Conservation (phyloP, 2,888 invertebrate genomes). For the Parnassius mnemosyne region DNA sequence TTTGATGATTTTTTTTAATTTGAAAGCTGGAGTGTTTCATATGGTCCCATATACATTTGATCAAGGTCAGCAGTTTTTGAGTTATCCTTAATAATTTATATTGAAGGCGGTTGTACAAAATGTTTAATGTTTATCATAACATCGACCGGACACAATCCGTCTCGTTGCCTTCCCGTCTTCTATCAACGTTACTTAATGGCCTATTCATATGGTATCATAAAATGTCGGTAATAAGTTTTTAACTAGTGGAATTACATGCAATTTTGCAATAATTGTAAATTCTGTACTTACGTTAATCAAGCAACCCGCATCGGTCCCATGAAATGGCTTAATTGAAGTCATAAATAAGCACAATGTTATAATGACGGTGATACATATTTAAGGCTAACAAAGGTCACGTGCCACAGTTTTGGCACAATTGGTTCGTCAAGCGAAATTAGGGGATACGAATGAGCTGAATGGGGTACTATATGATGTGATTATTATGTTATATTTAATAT, state of each 20-base stretch:
- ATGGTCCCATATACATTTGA: too few species aligned
- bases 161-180: conserved; percentile 58
- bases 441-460: conserved; percentile 54
- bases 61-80: too few species aligned
- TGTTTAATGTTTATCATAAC: neutral
- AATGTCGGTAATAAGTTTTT: conserved; percentile 20
- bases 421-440: conserved; percentile 55
- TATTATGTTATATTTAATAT: conserved; percentile 59
- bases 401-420: conserved; percentile 70
- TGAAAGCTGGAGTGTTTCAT: too few species aligned
- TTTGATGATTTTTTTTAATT: too few species aligned
- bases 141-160: conserved; percentile 56
- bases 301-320: conserved; percentile 64
- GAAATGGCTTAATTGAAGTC: conserved; percentile 67
- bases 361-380: conserved; percentile 60
- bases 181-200: conserved; percentile 45
- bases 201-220: conserved; percentile 33
- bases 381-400: conserved; percentile 76
- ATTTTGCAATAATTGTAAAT: conserved; percentile 27
- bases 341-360: conserved; percentile 67
- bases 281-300: conserved; percentile 40
- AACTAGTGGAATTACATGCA: conserved; percentile 27
- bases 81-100: too few species aligned
- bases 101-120: too few species aligned
- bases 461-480: conserved; percentile 66